Evolutionary conservation across 2,113 vertebrate species (phyloP).

Genomic region (Tragelaphus scriptus): DNA sequence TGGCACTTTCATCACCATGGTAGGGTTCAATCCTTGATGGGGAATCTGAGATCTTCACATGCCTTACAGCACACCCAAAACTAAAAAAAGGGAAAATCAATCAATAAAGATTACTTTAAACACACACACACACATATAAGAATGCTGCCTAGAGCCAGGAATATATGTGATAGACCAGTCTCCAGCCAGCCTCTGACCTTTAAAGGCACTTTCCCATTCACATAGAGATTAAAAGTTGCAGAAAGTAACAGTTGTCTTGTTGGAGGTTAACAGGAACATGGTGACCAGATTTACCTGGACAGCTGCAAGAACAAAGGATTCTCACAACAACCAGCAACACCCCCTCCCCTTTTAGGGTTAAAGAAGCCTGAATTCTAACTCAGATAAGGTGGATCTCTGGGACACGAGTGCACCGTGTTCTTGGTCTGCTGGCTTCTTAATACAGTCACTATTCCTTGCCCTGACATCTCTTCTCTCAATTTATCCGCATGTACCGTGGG

Average conservation of each 20-base stretch:
- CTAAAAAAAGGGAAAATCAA: background rate
- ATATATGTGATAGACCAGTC: background rate
- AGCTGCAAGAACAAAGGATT: background rate
- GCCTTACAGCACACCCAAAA: background rate
- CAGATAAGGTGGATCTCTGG: background rate
- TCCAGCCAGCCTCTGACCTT: background rate
- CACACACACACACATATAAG: background rate
- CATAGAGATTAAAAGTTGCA: background rate
- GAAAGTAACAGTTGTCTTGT: background rate
- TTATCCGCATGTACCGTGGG: background rate
- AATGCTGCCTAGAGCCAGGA: background rate
- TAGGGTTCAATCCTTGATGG: fast-evolving
- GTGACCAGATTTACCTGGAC: background rate
- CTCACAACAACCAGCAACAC: background rate
- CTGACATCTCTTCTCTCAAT: background rate
- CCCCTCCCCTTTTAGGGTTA: background rate
- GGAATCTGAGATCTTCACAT: background rate
- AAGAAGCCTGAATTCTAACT: background rate
- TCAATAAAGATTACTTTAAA: background rate
- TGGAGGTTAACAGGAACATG: background rate
- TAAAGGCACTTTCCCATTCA: background rate
- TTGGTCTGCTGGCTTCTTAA: background rate
- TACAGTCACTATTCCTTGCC: background rate
- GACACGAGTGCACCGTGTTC: background rate
- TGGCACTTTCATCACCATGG: background rate